Evolutionary conservation across 1,140 invertebrate species (phyloP).

Genomic region (Drosophila trapezifrons): DNA sequence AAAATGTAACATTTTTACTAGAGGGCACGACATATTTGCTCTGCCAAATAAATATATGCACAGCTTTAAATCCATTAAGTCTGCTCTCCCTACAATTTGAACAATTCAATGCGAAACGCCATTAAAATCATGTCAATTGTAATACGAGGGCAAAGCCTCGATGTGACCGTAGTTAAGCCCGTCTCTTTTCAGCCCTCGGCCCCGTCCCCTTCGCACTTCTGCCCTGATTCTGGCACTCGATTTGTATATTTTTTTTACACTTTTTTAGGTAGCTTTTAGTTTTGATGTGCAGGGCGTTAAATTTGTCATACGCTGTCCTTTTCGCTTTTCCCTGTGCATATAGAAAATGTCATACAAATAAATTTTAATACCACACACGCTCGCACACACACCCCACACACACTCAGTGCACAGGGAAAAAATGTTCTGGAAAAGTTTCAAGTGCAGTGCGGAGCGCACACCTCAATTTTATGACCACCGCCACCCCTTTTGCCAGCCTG

Average conservation of each 20-base stretch:
- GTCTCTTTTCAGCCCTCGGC: conserved; percentile 6
- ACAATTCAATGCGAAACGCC: conserved; percentile 47
- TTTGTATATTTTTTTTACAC: neutral
- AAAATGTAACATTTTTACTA: neutral
- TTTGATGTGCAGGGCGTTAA: conserved; percentile 70
- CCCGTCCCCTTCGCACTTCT: conserved; percentile 5
- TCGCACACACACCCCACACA: conserved; percentile 32
- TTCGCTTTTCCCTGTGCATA: conserved; percentile 38
- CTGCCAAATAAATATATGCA: conserved; percentile 19
- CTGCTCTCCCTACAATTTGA: conserved; percentile 19
- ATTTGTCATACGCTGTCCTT: conserved; percentile 56
- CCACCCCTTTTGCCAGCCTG: conserved; percentile 19
- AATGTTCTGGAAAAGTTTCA: conserved; percentile 50
- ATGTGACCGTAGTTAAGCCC: conserved; percentile 55
- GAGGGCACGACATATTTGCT: neutral
- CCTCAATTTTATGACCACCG: conserved; percentile 21
- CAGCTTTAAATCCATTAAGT: conserved; percentile 35
- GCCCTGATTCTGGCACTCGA: conserved; percentile 17
- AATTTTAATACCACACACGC: conserved; percentile 70
- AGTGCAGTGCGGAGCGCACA: conserved; percentile 43
- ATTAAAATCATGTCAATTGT: conserved; percentile 73
- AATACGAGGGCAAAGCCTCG: conserved; percentile 50
- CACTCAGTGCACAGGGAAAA: conserved; percentile 18
- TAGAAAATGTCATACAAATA: conserved; percentile 68
- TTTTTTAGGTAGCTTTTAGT: conserved; percentile 60